phyloP scores from a whole-genome alignment of 2,888 invertebrate species.

The Dexiosoma caninum region DNA sequence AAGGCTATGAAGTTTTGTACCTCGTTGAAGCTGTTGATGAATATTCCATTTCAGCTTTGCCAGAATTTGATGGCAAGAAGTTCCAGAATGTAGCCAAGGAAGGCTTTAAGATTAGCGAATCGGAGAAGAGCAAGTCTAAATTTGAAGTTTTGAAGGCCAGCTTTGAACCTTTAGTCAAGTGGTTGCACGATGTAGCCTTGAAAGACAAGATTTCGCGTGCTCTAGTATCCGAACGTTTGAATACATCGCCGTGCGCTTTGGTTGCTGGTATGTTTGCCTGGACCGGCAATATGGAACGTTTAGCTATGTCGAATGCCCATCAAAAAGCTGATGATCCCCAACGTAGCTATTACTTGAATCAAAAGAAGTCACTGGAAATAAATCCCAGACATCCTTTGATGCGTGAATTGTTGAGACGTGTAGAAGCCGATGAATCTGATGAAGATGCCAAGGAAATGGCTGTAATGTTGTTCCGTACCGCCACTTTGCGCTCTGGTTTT shows the following conservation, averaged over 20 bases:
- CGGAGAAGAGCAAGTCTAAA: constrained; percentile 84
- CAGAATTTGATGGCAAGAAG: constrained; percentile 98
- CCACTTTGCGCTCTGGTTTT: constrained; percentile 96
- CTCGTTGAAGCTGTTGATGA: constrained; percentile 98
- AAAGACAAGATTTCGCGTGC: constrained; percentile 89
- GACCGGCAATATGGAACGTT: constrained; percentile 99
- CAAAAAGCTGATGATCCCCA: constrained; percentile 96
- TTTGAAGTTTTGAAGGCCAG: constrained; percentile 86
- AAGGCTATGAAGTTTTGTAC: constrained; percentile 96
- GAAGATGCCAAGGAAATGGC: constrained; percentile 90
- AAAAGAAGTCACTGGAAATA: constrained; percentile 98
- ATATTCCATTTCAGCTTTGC: constrained; percentile 96
- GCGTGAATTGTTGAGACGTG: constrained; percentile 90
- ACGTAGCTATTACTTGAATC: constrained; percentile 90
- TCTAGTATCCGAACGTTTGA: constrained; percentile 90
- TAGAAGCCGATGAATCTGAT: constrained; percentile 88
- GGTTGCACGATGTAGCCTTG: constrained; percentile 90
- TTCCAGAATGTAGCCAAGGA: constrained; percentile 99
- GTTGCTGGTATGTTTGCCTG: constrained; percentile 98
- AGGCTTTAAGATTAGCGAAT: constrained; percentile 91
- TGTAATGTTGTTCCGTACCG: constrained; percentile 92
- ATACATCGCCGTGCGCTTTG: constrained; percentile 95
- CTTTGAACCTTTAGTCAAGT: constrained; percentile 93
- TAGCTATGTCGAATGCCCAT: constrained; percentile 96
- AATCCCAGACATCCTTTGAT: constrained; percentile 98